phyloP scores from a whole-genome alignment of 2,888 invertebrate species.

The Tiliacea citrago region DNA sequence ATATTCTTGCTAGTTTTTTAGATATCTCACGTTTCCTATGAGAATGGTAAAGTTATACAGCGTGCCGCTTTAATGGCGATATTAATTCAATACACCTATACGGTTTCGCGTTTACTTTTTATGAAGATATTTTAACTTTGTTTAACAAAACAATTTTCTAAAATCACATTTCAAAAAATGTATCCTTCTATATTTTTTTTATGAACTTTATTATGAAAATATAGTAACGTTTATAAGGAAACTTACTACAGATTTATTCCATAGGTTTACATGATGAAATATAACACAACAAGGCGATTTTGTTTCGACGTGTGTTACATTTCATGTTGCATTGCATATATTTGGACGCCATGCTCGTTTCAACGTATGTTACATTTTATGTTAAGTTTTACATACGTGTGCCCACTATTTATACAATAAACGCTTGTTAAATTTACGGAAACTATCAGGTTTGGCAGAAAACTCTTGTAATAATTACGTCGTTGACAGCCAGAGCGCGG shows the following conservation, averaged over 20 bases:
- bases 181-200: no score
- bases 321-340: no score
- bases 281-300: background rate
- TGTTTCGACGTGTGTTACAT: background rate
- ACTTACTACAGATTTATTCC: background rate
- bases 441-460: background rate
- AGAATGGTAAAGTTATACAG: no score
- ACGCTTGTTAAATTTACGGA: background rate
- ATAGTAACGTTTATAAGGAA: background rate
- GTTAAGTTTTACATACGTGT: background rate
- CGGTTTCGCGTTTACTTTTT: no score
- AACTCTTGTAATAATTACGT: constrained; percentile 1
- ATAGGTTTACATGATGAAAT: background rate
- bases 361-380: background rate
- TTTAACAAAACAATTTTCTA: no score
- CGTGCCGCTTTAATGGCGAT: no score
- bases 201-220: background rate
- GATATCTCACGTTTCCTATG: background rate
- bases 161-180: no score
- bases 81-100: no score
- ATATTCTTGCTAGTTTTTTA: background rate
- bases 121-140: no score
- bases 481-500: background rate
- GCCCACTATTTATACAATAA: background rate
- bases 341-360: background rate